Base-by-base conservation (phyloP, 2,888 invertebrate species). In the Hemicrepidius hirtus region DNA sequence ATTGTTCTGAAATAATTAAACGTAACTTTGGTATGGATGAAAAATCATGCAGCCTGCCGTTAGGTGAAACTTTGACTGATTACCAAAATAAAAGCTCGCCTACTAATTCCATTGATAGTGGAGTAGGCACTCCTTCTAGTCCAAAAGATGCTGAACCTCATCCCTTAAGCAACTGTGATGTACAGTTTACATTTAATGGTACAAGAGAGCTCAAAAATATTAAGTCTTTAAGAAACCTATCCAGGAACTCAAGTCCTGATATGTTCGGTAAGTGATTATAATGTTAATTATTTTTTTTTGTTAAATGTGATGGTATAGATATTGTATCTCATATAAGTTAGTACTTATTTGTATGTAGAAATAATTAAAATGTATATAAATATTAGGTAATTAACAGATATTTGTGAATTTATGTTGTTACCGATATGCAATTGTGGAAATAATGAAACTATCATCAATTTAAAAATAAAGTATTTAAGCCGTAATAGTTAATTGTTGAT, bases 131-230 rank as follows among this genome's bases (percentile, higher is more conserved):
- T 0, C 92, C 93, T 0, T 78, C 88, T 71, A 92, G 91, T 75
- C 88, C 88, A 35, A 87, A 86, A 69, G 85, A 84, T 4, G 62
- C 64, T 4, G 81, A 76, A 57, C 74, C 59, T 59, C 95, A 95
- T 86, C 95, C 95, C 0, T 82, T 95, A 3, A 94, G 94, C 76
- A 92, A 93, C 80, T 92, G 92, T 71, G 95, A 94, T 82, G 94
- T 95, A 0, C 93, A 92, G 81, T 94, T 95, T 53, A 93, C 92
- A 75, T 95, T 92, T 81, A 93, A 94, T 79, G 95, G 94, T 5
- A 93, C 93, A 0, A 94, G 94, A 0, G 94, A 95, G 82, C 85
- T 95, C 72, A 95, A 94, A 83, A 93, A 92, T 37, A 72, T 68
- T 24, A 70, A 64, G 37, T 68, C 40, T 40, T 44, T 74, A 37